Evolutionary conservation across 1,140 invertebrate species (phyloP), one percentile per base, ranked within the genome.

Genomic region (Bombyx mandarina): DNA sequence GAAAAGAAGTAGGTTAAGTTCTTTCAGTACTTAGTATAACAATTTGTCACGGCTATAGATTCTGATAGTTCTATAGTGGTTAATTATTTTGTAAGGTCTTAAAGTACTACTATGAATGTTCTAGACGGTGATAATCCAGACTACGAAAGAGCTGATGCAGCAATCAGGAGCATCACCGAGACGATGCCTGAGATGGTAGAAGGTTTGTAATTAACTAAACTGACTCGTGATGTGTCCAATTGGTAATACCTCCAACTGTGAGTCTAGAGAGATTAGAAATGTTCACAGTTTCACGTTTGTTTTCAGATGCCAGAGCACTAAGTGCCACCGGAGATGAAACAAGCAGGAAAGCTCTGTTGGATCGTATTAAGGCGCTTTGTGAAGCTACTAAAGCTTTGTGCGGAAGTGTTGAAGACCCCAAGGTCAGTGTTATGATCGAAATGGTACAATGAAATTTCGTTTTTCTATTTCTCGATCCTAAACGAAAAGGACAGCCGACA

Each of bases 81-180:
- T 18, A 35, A 2, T 3, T 5, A 35, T 35, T 0, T 35, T 35
- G 26, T 35, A 35, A 35, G 26, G 4, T 35, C 2, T 35, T 35
- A 35, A 35, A 35, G 4, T 35, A 1, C 26, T 35, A 35, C 26
- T 1, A 35, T 35, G 26, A 35, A 12, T 12, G n/a, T 52, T 52
- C 26, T 50, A 76, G 72, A 77, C 62, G 26, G 26, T 10, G 46
- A 63, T 5, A 66, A 73, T 26, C 61, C 65, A 22, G 74, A 79
- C 47, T 69, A 66, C 35, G 58, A 54, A 8, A 50, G 46, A 8
- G 72, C 71, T 47, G 8, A 45, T 10, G 35, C 10, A 48, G 70
- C 74, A 7, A 44, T 73, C 1, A 54, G 52, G 3, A 65, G 57
- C 0, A 64, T 75, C 12, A 53, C 56, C 7, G 61, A 68, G 56